These are phyloP conservation scores for Micrastur ruficollis DNA, from an alignment of 2,797 vertebrate genomes.

Conservation along the genomic window DNA sequence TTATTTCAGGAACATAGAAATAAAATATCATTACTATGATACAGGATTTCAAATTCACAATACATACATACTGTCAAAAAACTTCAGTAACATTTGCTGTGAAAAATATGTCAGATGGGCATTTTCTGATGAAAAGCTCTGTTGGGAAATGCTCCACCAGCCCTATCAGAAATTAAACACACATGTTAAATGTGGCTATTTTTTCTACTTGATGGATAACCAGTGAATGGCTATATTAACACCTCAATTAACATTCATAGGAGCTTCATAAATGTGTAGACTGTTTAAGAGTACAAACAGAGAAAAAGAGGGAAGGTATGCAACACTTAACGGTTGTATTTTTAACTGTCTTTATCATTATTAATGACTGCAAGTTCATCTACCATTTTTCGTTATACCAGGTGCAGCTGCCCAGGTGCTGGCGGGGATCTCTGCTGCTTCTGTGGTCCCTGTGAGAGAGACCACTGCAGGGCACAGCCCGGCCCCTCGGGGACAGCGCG, in stretches of 20 bases:
- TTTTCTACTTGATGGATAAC: not conserved
- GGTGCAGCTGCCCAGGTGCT: fast-evolving
- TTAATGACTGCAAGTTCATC: not conserved
- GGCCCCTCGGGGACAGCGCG: too few species aligned
- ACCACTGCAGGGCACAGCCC: not conserved
- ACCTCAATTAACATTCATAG: not conserved
- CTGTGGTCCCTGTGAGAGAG: not conserved
- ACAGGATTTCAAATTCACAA: not conserved
- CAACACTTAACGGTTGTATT: not conserved
- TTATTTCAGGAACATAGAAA: not conserved
- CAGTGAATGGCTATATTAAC: not conserved
- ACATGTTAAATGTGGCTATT: not conserved
- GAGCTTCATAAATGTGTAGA: not conserved
- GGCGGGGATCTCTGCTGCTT: fast-evolving
- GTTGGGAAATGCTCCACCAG: not conserved
- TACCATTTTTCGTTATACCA: not conserved
- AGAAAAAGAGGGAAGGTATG: not conserved
- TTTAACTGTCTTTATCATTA: not conserved
- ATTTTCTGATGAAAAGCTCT: not conserved
- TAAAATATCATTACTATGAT: not conserved
- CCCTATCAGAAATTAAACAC: not conserved
- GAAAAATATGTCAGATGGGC: not conserved
- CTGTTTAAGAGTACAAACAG: not conserved
- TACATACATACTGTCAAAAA: not conserved
- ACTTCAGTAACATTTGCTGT: not conserved